Evolutionary conservation across 2,113 vertebrate genomes (phyloP), one percentile per base, ranked within the genome.

Genomic region (Dascyllus trimaculatus): DNA sequence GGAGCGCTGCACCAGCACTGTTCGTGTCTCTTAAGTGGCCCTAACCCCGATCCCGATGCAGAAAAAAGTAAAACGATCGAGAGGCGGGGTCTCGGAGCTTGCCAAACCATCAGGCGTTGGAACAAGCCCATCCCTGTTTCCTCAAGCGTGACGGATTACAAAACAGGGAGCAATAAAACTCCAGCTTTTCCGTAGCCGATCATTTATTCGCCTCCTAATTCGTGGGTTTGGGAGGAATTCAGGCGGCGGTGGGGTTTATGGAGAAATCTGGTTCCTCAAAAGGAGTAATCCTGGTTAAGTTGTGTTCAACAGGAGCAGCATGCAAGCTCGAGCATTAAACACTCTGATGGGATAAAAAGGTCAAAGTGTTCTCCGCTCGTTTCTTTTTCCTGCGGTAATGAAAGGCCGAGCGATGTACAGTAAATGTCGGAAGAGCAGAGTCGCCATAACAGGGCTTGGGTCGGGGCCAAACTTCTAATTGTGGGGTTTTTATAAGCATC

Each of bases 71-170:
- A 25, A 88, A 58, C 32, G 29, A 87, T 84, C 11, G 54, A 68
- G 84, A 84, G 73, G 65, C 22, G 75, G 72, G 6, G 75, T 63
- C 73, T 21, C 59, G 11, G 48, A 7, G 17, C 60, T 49, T 81
- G 71, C 76, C 83, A 89, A 91, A 74, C 29, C 54, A 32, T 87
- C 59, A 82, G 69, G 46, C 66, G 17, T 7, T 88, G 87, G 85
- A 89, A 80, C 48, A 0, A n/a, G 56, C 84, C 83, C 86, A 88
- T 85, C 57, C 57, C 58, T 69, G 83, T 80, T 77, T 80, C 81
- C 81, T 88, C 32, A 49, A 72, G 83, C 49, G 22, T 82, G 82
- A 89, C 70, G 67, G 58, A 91, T 89, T 66, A 90, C 32, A 83
- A 78, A 85, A 85, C 63, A 43, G 19, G 25, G 79, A 62, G 71